phyloP scores from a whole-genome alignment of 2,888 invertebrate genomes.

The Chrysotoxum bicinctum region DNA sequence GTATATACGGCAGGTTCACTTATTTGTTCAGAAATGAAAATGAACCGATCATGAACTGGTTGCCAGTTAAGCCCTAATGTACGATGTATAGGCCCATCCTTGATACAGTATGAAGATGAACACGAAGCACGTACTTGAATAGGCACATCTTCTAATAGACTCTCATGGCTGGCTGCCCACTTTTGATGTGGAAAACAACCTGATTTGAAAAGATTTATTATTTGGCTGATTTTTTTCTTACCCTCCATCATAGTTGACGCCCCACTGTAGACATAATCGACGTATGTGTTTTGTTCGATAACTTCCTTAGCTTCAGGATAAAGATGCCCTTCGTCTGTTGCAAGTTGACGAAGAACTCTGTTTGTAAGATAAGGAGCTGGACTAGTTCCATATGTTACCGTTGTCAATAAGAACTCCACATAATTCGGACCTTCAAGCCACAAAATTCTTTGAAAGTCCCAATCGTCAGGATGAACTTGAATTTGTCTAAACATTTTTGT shows the following conservation, averaged over 20 bases:
- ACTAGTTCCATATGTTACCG: conserved; percentile 32
- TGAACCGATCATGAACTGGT: conserved; percentile 15
- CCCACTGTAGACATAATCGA: conserved; percentile 24
- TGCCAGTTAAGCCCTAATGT: conserved; percentile 34
- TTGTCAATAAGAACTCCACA: conserved; percentile 14
- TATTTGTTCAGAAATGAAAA: conserved; percentile 26
- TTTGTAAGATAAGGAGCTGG: conserved; percentile 39
- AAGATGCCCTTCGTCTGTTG: conserved; percentile 12
- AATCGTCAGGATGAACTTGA: conserved; percentile 23
- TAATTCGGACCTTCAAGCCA: conserved; percentile 7
- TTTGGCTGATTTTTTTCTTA: no score
- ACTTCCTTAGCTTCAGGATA: no score
- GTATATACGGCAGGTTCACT: conserved; percentile 7
- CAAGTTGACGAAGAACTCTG: conserved; percentile 26
- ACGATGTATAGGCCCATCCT: conserved; percentile 20
- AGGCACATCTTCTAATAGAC: conserved; percentile 7
- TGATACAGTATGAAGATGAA: conserved; percentile 10
- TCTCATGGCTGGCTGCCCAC: not conserved
- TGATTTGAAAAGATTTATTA: no score
- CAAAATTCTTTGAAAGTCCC: conserved; percentile 44
- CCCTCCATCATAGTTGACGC: conserved; percentile 6
- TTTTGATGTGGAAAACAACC: no score
- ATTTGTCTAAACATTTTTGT: conserved; percentile 44
- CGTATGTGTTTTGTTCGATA: conserved; percentile 19
- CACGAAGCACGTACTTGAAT: not conserved